Evolutionary conservation across 2,888 invertebrate genomes (phyloP), one percentile per base, ranked within the genome.

Genomic region (Eugnorisma glareosa): DNA sequence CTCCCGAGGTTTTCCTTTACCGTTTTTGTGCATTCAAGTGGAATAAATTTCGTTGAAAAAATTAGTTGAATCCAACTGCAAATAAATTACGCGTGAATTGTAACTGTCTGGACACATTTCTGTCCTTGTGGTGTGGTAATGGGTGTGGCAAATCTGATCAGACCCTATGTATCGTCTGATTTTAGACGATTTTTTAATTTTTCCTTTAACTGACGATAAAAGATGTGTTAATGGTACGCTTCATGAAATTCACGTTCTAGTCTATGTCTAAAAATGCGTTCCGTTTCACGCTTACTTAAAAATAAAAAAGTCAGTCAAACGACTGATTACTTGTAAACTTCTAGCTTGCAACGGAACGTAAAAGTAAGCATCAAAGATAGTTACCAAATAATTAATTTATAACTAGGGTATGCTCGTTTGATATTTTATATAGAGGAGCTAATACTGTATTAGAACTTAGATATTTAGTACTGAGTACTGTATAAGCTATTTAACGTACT

Each of bases 321-420:
- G 40, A 67, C 69, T 70, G 45, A 71, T 82, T 43, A 31, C 66
- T 72, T 84, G 54, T 71, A 63, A 71, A 61, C 59, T 64, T 66
- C 18, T 28, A 57, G 74, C 69, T 64, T 83, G 37, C 69, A 74
- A 75, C 31, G 66, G 78, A 75, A 81, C 70, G 79, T 66, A 54
- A 72, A 79, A 79, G 80, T 85, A 81, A 81, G 71, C 81, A 85
- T 87, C 89, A 87, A 89, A 87, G 82, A 90, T 81, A 90, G 91
- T 92, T 92, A 92, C 92, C 92, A 92, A 91, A 88, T 87, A 88
- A 74, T 72, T 77, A 75, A 78, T 77, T 77, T 78, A 79, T 63
- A 67, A 57, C 31, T 86, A 74, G 24, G 2, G 35, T 79, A 64
- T 21, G 21, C n/a, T 80, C 79, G 66, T 67, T 74, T 73, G 51